Evolutionary conservation across 2,888 invertebrate species (phyloP), one percentile per base, ranked within the genome.

Genomic region (Patella pellucida): DNA sequence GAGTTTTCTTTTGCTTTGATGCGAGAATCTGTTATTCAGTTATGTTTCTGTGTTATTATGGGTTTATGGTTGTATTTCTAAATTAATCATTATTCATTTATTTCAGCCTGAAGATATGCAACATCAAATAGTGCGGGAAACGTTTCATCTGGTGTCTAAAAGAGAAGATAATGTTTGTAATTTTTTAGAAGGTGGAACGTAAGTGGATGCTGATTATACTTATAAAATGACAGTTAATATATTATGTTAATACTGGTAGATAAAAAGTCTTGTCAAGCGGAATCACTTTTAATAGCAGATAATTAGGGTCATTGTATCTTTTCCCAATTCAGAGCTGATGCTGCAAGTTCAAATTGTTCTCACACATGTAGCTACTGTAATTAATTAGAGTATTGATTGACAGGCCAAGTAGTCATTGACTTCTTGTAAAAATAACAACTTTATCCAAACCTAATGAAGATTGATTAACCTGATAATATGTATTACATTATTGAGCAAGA

Each of bases 81-180:
- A 41, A 41, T 1, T 41, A 7, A 41, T 31, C 31, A 31, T 31
- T 11, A 16, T 54, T 54, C 4, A 54, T 54, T 75, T 73, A 75
- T 91, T 92, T 67, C 91, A 97, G 97, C 95, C 96, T 91, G 98
- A 99, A 92, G 98, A 98, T 88, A 95, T 98, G 95, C 99, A 99
- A 88, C 99, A 99, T 89, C 98, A 99, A 92, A 99, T 99, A 83
- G 97, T 99, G 81, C 96, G 98, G 89, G 99, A 99, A 92, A 99
- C 99, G 51, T 99, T 99, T 91, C 99, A 99, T 89, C 92, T 99
- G 80, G 99, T 99, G 0, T 99, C 99, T 0, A 99, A 99, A 90
- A 92, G 99, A 80, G 99, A 99, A 90, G 99, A 99, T 90, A 99
- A 99, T 93, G 99, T 99, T 0, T 99, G 99, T 91, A 99, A 99